Evolutionary conservation across 1,140 invertebrate species (phyloP).

Genomic region (Lineus longissimus): DNA sequence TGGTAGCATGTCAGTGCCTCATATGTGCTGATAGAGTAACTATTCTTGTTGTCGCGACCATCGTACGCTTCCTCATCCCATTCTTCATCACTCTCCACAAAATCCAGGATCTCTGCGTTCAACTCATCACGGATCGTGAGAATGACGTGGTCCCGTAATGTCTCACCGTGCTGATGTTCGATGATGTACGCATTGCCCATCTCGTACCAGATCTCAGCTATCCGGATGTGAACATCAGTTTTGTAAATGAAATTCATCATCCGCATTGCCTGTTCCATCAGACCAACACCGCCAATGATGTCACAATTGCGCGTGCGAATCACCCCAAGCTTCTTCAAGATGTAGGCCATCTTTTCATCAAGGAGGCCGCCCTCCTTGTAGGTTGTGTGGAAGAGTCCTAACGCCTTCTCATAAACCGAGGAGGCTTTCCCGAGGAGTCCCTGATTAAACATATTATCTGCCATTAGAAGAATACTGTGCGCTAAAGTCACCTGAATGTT

Average conservation of each 20-base stretch:
- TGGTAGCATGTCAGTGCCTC: constrained; percentile 43
- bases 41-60: not conserved
- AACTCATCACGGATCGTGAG: constrained; percentile 43
- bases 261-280: constrained; percentile 38
- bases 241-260: constrained; percentile 42
- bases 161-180: constrained; percentile 37
- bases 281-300: constrained; percentile 34
- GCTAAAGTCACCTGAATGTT: not conserved
- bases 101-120: constrained; percentile 39
- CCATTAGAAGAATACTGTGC: not conserved
- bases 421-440: not conserved
- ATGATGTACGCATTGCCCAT: constrained; percentile 46
- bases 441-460: not conserved
- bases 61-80: not conserved
- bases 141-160: constrained; percentile 40
- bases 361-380: not conserved
- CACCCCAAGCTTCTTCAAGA: constrained; percentile 42
- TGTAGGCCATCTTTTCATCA: constrained; percentile 20
- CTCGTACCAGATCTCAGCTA: constrained; percentile 41
- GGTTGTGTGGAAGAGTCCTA: not conserved
- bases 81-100: constrained; percentile 5
- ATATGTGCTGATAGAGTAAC: constrained; percentile 18
- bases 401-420: not conserved
- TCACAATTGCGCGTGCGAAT: constrained; percentile 40
- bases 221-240: constrained; percentile 37